Evolutionary conservation across 2,888 invertebrate genomes (phyloP).

Genomic region (Standfussiana lucernea): DNA sequence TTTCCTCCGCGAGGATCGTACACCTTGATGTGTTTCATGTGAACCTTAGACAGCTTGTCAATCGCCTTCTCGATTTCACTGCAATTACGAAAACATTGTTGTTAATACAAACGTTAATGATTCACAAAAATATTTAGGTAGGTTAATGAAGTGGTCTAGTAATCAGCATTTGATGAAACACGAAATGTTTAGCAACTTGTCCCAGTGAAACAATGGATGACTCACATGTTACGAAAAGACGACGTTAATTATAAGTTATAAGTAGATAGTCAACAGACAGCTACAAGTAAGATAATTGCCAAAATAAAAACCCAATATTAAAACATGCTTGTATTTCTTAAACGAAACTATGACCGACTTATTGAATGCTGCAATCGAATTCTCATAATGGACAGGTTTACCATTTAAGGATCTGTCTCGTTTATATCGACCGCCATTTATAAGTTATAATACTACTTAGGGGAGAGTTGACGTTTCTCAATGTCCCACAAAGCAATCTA

Average conservation of each 20-base stretch:
- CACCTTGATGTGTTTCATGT: slow-evolving; percentile 97
- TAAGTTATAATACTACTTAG: slow-evolving; percentile 9
- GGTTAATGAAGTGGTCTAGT: not conserved
- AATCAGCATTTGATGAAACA: not conserved
- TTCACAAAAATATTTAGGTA: not conserved
- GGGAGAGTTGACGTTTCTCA: not conserved
- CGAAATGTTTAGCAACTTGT: not conserved
- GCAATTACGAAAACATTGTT: slow-evolving; percentile 69
- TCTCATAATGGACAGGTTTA: slow-evolving; percentile 14
- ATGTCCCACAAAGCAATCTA: not conserved
- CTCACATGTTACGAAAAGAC: not conserved
- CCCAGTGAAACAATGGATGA: slow-evolving; percentile 1
- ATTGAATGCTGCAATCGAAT: slow-evolving; percentile 29
- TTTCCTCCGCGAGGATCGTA: slow-evolving; percentile 99
- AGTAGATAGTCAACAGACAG: not conserved
- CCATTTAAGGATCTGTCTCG: slow-evolving; percentile 17
- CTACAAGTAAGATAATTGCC: not conserved
- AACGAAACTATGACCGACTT: slow-evolving; percentile 22
- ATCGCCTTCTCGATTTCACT: slow-evolving; percentile 99
- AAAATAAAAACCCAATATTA: not conserved
- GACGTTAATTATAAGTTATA: not conserved
- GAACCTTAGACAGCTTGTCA: slow-evolving; percentile 97
- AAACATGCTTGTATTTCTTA: not conserved
- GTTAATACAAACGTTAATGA: not conserved
- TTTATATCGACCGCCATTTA: not conserved